Evolutionary conservation across 2,888 invertebrate genomes (phyloP), one percentile per base, ranked within the genome.

Genomic region (Netelia melanura): DNA sequence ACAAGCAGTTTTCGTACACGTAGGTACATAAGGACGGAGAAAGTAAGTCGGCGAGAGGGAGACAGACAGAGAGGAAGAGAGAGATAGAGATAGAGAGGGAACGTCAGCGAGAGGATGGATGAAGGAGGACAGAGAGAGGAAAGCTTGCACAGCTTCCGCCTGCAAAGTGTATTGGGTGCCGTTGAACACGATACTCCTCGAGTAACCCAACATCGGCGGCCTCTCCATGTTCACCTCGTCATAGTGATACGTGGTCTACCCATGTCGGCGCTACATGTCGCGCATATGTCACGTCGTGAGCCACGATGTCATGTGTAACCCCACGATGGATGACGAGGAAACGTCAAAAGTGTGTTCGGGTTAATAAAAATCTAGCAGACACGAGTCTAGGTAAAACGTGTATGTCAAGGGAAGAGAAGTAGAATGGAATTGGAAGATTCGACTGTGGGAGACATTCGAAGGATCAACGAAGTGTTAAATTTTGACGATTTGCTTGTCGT

Each of bases 81-180:
- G 62, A 58, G 38, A 58, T 17, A 52, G 25, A 68, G 62, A 6
- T 10, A 76, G 54, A 67, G 64, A 62, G 77, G 83, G 11, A 3
- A 8, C 10, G 48, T 14, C 11, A 14, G 48, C 0, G 48, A 48
- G 48, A 48, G 48, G 48, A 14, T 10, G 48, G 48, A 14, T 10
- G 48, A 14, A 14, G 48, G 48, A 14, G 48, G 17, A 58, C 17
- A 58, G 17, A 58, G 21, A 75, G 52, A 75, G 75, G 64, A 6
- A 62, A 30, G 52, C 70, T 48, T 48, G 65, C 61, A 70, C 65
- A 21, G 43, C 54, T 62, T 17, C 48, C n/a, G 25, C 30, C 58
- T 48, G 23, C 62, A 77, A 65, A 83, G 79, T 80, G 70, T 75
- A 58, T 71, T 71, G 70, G 64, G 64, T 83, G 84, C 43, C 64